These are phyloP conservation scores for Lepidurus packardi DNA, from an alignment of 1,140 invertebrate species.

Conservation along the genomic window DNA sequence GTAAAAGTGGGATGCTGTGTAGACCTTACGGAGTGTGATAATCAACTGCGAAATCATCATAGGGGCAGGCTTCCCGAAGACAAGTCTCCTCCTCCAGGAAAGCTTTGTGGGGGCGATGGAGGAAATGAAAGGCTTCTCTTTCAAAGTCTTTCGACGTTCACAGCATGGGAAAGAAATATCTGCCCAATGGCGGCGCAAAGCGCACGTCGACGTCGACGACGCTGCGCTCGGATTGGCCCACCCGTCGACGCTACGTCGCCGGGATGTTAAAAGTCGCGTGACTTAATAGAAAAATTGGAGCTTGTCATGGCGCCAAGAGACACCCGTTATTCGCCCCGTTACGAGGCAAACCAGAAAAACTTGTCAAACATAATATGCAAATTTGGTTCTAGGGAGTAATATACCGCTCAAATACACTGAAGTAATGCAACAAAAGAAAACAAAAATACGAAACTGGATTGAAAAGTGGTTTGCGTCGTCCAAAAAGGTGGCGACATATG, in stretches of 20 bases:
- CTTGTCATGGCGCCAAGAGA: background rate
- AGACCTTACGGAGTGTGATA: background rate
- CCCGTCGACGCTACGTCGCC: background rate
- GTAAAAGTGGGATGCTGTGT: background rate
- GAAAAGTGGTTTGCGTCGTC: background rate
- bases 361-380: background rate
- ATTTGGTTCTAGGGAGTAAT: background rate
- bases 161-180: background rate
- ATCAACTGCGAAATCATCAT: background rate
- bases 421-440: background rate
- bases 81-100: constrained; percentile 13
- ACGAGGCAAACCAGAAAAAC: background rate
- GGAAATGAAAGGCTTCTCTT: background rate
- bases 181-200: background rate
- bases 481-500: background rate
- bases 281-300: background rate
- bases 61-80: background rate
- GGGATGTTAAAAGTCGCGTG: background rate
- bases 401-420: background rate
- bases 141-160: background rate
- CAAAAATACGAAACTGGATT: background rate
- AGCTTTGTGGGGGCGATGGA: background rate
- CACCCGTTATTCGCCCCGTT: background rate
- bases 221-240: constrained; percentile 16
- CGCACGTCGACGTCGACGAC: constrained; percentile 15